phyloP scores from a whole-genome alignment of 92 coral and sea anemone species.

The Zoanthus sansibaricus region DNA sequence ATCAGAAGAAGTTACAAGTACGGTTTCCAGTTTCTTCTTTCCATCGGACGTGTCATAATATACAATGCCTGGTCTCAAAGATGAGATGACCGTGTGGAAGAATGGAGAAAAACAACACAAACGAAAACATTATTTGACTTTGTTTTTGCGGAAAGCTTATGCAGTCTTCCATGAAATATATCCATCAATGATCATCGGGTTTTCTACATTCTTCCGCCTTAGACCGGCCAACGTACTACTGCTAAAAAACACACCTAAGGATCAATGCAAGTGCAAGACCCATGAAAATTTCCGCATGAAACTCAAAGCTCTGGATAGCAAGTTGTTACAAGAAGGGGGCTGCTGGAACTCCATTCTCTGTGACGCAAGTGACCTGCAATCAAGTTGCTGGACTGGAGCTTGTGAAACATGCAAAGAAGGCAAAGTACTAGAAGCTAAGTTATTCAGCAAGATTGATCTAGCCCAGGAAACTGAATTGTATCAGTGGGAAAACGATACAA shows the following conservation, averaged over 20 bases:
- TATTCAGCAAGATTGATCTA: conserved; percentile 37
- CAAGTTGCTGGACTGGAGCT: conserved; percentile 54
- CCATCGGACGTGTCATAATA: conserved; percentile 49
- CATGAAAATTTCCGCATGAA: conserved; percentile 57
- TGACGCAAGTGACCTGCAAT: conserved; percentile 45
- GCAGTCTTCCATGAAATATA: neutral
- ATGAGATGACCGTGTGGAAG: conserved; percentile 58
- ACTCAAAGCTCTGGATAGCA: conserved; percentile 30
- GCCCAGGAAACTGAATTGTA: conserved; percentile 45
- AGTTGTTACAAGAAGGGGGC: no score
- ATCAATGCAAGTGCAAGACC: conserved; percentile 62
- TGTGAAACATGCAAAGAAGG: conserved; percentile 52
- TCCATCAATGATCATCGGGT: conserved; percentile 42
- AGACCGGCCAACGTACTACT: conserved; percentile 56
- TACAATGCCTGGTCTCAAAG: conserved; percentile 57
- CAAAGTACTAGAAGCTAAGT: conserved; percentile 54
- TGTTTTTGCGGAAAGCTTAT: conserved; percentile 43
- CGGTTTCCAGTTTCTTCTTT: conserved; percentile 45
- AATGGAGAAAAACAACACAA: conserved; percentile 52
- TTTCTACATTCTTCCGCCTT: conserved; percentile 48
- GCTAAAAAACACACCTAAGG: conserved; percentile 55
- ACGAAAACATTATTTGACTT: conserved; percentile 50
- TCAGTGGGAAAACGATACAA: no score
- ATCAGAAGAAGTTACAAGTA: conserved; percentile 43
- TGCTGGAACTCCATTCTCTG: conserved; percentile 28